Evolutionary conservation across 2,797 vertebrate species (phyloP).

Genomic region (Mastacembelus armatus): DNA sequence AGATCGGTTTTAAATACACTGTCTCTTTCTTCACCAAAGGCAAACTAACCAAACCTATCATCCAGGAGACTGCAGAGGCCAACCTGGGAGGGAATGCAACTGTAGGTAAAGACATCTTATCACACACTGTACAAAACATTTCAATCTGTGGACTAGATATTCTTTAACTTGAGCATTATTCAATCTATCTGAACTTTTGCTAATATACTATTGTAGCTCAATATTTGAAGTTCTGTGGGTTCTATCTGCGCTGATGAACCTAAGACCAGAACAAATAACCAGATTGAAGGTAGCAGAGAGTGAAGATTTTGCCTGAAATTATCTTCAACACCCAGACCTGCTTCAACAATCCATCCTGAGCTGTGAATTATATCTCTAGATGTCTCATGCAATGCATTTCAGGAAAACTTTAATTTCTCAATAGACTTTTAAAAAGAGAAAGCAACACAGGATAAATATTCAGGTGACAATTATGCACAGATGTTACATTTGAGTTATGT

Average conservation of each 20-base stretch:
- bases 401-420: background rate
- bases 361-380: background rate
- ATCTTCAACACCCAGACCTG: background rate
- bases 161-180: background rate
- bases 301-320: background rate
- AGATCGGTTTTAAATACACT: slow-evolving; percentile 80
- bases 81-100: slow-evolving; percentile 34
- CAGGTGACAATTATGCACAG: background rate
- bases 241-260: background rate
- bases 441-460: background rate
- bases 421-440: background rate
- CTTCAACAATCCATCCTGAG: background rate
- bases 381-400: no score
- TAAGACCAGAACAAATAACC: background rate
- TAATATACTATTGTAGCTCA: background rate
- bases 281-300: background rate
- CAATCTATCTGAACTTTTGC: background rate
- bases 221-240: background rate
- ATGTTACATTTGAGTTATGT: background rate
- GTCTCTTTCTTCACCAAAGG: slow-evolving; percentile 68
- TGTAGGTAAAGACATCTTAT: slow-evolving; percentile 50
- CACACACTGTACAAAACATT: slow-evolving; percentile 2
- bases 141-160: slow-evolving; percentile 3
- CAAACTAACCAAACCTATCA: slow-evolving; percentile 59
- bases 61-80: slow-evolving; percentile 37